These are phyloP conservation scores for Aix galericulata DNA, from an alignment of 2,113 vertebrate genomes.

Conservation along the genomic window DNA sequence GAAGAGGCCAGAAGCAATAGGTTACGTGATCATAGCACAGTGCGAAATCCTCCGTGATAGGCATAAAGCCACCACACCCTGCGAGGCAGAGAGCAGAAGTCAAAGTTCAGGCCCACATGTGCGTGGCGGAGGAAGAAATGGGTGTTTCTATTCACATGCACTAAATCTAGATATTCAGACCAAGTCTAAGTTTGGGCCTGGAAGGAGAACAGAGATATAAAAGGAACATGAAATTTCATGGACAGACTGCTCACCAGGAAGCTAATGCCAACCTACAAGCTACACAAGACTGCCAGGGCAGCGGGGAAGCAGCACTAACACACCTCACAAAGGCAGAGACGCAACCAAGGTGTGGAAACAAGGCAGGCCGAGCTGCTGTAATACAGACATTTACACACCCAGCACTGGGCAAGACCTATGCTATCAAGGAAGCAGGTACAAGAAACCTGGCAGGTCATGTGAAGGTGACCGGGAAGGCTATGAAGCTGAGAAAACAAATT, in stretches of 20 bases:
- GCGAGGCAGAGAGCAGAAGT: background rate
- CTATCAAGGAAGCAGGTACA: background rate
- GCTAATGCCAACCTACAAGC: background rate
- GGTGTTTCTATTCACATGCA: background rate
- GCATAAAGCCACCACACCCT: slow-evolving; percentile 27
- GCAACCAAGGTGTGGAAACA: background rate
- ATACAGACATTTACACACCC: background rate
- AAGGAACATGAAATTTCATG: background rate
- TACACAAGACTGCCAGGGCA: background rate
- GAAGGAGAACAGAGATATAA: background rate
- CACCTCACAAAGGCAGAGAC: background rate
- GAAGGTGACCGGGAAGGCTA: background rate
- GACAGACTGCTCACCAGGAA: background rate
- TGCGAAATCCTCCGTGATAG: background rate
- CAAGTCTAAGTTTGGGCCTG: background rate
- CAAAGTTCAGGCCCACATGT: slow-evolving; percentile 39
- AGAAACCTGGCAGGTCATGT: background rate
- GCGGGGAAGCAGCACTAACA: background rate
- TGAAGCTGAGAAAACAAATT: background rate
- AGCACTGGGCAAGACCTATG: background rate
- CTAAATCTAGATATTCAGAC: background rate
- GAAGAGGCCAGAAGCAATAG: background rate
- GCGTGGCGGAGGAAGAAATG: background rate
- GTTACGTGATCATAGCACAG: background rate
- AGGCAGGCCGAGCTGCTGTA: background rate